A percentile compares a stretch with the other conserved stretches of the same genome.
Evolutionary conservation across 1,140 invertebrate genomes (phyloP).

Genomic region (Drosophila jambulina): DNA sequence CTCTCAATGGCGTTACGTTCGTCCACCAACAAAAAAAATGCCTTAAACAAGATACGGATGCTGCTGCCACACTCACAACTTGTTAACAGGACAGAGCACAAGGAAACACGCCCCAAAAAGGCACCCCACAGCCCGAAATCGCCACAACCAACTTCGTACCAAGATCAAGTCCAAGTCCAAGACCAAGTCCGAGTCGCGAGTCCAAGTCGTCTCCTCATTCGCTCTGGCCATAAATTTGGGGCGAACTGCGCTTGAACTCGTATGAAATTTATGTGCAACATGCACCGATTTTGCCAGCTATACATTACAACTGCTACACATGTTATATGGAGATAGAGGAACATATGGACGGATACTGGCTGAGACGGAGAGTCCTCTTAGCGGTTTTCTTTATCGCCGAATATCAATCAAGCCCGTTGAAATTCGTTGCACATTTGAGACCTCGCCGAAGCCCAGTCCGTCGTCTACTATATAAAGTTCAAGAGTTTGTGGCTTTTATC

Average conservation of each 20-base stretch:
- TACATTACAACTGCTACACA: constrained; percentile 72
- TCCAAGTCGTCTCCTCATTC: constrained; percentile 35
- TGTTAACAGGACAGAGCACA: constrained; percentile 73
- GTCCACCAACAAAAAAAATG: constrained; percentile 16
- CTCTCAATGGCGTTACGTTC: constrained; percentile 3
- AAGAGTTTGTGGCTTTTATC: constrained; percentile 78
- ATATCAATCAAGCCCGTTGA: constrained; percentile 72
- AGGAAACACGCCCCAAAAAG: constrained; percentile 46
- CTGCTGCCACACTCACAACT: constrained; percentile 47
- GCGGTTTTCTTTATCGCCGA: constrained; percentile 69
- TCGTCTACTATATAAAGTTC: constrained; percentile 74
- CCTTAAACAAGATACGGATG: constrained; percentile 44
- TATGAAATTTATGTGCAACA: constrained; percentile 77
- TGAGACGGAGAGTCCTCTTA: constrained; percentile 21
- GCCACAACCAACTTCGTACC: constrained; percentile 8
- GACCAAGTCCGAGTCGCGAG: constrained; percentile 13
- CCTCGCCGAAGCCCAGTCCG: constrained; percentile 5
- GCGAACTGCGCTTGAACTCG: constrained; percentile 69
- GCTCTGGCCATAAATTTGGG: constrained; percentile 71
- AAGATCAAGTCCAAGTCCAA: constrained; percentile 17
- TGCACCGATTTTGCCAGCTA: constrained; percentile 68
- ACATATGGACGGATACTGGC: constrained; percentile 25
- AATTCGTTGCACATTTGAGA: constrained; percentile 52
- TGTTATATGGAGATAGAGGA: constrained; percentile 58
- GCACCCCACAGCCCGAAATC: constrained; percentile 13